These are phyloP conservation scores for Ochropleura leucogaster DNA, from an alignment of 2,888 invertebrate genomes.

Conservation along the genomic window DNA sequence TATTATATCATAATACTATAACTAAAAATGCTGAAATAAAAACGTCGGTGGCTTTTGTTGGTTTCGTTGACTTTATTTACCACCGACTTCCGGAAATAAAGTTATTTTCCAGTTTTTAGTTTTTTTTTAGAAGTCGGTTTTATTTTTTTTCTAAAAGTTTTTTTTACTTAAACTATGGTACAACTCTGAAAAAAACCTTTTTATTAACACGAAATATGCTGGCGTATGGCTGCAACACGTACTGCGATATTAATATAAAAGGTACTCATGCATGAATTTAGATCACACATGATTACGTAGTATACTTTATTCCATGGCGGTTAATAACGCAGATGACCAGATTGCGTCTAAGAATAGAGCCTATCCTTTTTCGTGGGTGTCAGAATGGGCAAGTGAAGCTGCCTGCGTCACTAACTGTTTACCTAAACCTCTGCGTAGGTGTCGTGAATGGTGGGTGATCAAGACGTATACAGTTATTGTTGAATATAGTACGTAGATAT, in stretches of 20 bases:
- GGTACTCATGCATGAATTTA: neutral
- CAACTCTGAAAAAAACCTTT: neutral
- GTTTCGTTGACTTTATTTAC: too few relatives aligned
- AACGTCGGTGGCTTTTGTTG: too few relatives aligned
- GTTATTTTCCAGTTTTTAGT: too few relatives aligned
- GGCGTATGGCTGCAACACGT: neutral
- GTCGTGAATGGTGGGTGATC: neutral
- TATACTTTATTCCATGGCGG: neutral
- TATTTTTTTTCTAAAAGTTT: too few relatives aligned
- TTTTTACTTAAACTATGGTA: neutral
- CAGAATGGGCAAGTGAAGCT: neutral
- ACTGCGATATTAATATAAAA: neutral
- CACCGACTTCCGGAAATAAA: too few relatives aligned
- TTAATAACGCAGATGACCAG: slow-evolving; percentile 18
- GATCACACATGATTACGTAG: neutral
- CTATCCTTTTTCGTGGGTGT: slow-evolving; percentile 34
- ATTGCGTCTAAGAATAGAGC: slow-evolving; percentile 29
- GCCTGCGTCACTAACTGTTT: slow-evolving; percentile 34
- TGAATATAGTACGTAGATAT: neutral
- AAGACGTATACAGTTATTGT: neutral
- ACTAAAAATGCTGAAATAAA: too few relatives aligned
- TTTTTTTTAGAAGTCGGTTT: too few relatives aligned
- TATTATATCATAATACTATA: too few relatives aligned
- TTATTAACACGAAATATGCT: neutral
- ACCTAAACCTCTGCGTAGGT: slow-evolving; percentile 24